Evolutionary conservation across 2,888 invertebrate genomes (phyloP).

Genomic region (Nephrotoma appendiculata): DNA sequence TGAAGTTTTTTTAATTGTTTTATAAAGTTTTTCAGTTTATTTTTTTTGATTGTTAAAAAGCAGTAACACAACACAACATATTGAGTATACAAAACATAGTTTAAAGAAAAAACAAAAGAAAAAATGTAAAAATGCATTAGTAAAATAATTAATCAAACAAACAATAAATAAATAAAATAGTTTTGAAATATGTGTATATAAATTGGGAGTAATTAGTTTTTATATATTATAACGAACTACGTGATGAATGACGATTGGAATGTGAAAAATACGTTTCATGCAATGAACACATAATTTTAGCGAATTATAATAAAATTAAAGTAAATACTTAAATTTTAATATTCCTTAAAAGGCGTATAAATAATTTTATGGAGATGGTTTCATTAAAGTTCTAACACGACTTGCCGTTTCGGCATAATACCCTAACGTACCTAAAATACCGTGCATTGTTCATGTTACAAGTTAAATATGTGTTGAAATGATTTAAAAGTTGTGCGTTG

Average conservation of each 20-base stretch:
- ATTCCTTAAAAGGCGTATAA: too few species aligned
- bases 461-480: too few species aligned
- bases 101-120: constrained; percentile 10
- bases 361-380: too few species aligned
- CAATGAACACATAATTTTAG: neutral
- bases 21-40: neutral
- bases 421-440: too few species aligned
- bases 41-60: neutral
- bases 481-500: too few species aligned
- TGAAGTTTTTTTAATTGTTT: neutral
- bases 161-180: neutral
- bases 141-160: constrained; percentile 5
- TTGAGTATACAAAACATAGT: neutral
- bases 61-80: constrained; percentile 1
- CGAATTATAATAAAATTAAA: neutral
- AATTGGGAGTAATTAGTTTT: neutral
- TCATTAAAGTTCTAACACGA: too few species aligned
- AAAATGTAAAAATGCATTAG: constrained; percentile 7
- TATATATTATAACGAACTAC: neutral
- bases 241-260: neutral
- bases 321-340: too few species aligned
- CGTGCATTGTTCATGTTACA: too few species aligned
- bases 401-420: too few species aligned
- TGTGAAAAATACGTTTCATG: neutral
- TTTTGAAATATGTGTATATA: neutral